Base-by-base conservation (phyloP, 2,888 invertebrate species). In the Thyatira batis region DNA sequence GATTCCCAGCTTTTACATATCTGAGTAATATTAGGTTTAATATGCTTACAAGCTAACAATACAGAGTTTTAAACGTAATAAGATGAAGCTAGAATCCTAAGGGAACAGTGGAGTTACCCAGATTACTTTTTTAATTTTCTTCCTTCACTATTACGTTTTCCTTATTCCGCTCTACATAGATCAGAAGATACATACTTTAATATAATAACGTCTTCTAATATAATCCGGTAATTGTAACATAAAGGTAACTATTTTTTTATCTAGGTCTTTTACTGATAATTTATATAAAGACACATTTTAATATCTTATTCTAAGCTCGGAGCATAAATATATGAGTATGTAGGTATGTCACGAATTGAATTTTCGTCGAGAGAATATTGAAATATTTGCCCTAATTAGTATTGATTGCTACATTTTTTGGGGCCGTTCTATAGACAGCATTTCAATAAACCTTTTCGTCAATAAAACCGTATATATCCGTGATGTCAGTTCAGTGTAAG, bases 401-500 rank as follows among this genome's bases (percentile, higher is more conserved):
- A n/a, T n/a, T n/a, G n/a, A n/a, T n/a, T n/a, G n/a, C n/a, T n/a
- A n/a, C n/a, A n/a, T n/a, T n/a, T n/a, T n/a, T n/a, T n/a, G n/a
- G n/a, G n/a, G n/a, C n/a, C 13, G 23, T 45, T 21, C 0, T 25
- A 23, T 25, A 2, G 2, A 1, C 8, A 10, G n/a, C 27, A 13
- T 49, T 45, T 30, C 11, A 25, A 55, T 45, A 33, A 51, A 39
- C 43, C 45, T 55, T 45, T 51, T 30, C 33, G 39, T 52, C 44
- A 39, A 50, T 53, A 53, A 51, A 33, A 49, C 45, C 49, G 28
- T 33, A 52, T 48, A 52, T 39, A 33, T 39, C 23, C 25, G 21
- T 39, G 23, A 13, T 30, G 65, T 69, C 67, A 61, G 63, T 58
- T 61, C 60, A 66, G 65, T 71, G 69, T 64, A 67, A 63, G 60